phyloP scores from a whole-genome alignment of 2,888 invertebrate genomes.

The Drosophila mimica region DNA sequence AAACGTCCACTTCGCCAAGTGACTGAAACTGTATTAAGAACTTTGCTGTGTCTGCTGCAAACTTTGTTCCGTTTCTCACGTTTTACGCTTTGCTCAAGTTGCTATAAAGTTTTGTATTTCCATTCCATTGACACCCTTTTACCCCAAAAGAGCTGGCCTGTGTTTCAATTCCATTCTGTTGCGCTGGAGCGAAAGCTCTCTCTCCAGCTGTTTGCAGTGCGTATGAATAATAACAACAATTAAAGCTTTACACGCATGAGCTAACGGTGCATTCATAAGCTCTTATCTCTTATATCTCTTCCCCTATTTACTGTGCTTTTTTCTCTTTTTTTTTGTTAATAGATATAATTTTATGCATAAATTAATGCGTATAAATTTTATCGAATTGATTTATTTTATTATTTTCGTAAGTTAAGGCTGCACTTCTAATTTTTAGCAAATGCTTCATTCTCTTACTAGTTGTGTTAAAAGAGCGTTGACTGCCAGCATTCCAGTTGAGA shows the following conservation, averaged over 20 bases:
- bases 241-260: slow-evolving; percentile 42
- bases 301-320: slow-evolving; percentile 1
- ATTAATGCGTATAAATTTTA: not conserved
- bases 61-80: slow-evolving; percentile 9
- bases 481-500: slow-evolving; percentile 54
- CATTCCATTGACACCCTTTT: slow-evolving; percentile 81
- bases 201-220: slow-evolving; percentile 65
- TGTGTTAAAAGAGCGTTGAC: slow-evolving; percentile 8
- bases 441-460: slow-evolving; percentile 6
- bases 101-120: slow-evolving; percentile 70
- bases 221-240: slow-evolving; percentile 44
- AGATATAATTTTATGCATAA: not conserved
- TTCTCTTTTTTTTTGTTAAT: not conserved
- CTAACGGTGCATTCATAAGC: not conserved
- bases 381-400: not conserved
- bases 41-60: slow-evolving; percentile 44
- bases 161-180: slow-evolving; percentile 51
- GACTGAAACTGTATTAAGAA: slow-evolving; percentile 82
- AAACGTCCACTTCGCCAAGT: slow-evolving; percentile 73
- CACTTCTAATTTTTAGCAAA: not conserved
- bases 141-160: slow-evolving; percentile 38
- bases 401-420: not conserved
- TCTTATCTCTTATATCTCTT: no score
- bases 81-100: slow-evolving; percentile 49
- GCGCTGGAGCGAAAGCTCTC: slow-evolving; percentile 27